These are phyloP conservation scores for Tanaodytes sp. DNA, from an alignment of 2,888 invertebrate genomes.

Conservation along the genomic window DNA sequence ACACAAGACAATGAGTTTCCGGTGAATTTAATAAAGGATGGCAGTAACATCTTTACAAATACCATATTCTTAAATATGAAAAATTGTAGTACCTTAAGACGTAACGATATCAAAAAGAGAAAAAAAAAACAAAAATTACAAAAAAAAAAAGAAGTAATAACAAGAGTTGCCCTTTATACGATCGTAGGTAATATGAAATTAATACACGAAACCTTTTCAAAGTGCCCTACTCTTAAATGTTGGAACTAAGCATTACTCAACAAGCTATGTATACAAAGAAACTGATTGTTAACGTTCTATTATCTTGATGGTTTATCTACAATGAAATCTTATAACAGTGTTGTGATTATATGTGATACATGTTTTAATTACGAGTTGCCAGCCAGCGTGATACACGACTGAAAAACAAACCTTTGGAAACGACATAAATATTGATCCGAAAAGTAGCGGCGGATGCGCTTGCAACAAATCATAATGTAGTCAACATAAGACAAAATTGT, in stretches of 20 bases:
- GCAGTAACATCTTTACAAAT: slow-evolving; percentile 13
- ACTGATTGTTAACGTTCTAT: no score
- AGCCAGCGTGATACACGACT: neutral
- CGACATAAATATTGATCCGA: no score
- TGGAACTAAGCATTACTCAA: slow-evolving; percentile 57
- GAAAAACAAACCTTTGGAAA: no score
- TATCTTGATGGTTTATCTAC: slow-evolving; percentile 64
- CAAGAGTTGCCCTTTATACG: slow-evolving; percentile 41
- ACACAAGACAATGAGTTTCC: no score
- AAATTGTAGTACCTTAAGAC: slow-evolving; percentile 43
- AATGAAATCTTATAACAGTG: slow-evolving; percentile 42
- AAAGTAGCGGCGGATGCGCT: no score
- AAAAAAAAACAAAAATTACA: slow-evolving; percentile 4
- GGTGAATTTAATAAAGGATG: no score
- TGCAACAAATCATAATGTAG: slow-evolving; percentile 39
- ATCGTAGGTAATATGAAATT: slow-evolving; percentile 37
- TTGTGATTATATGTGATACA: slow-evolving; percentile 72
- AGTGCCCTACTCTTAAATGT: slow-evolving; percentile 70
- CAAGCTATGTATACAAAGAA: no score
- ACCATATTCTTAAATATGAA: slow-evolving; percentile 29
- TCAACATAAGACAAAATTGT: slow-evolving; percentile 56
- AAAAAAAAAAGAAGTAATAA: neutral
- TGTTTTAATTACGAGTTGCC: slow-evolving; percentile 55
- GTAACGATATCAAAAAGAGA: slow-evolving; percentile 32
- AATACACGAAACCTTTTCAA: slow-evolving; percentile 61